These are phyloP conservation scores for Dexiosoma caninum DNA, from an alignment of 2,888 invertebrate genomes.

Conservation along the genomic window DNA sequence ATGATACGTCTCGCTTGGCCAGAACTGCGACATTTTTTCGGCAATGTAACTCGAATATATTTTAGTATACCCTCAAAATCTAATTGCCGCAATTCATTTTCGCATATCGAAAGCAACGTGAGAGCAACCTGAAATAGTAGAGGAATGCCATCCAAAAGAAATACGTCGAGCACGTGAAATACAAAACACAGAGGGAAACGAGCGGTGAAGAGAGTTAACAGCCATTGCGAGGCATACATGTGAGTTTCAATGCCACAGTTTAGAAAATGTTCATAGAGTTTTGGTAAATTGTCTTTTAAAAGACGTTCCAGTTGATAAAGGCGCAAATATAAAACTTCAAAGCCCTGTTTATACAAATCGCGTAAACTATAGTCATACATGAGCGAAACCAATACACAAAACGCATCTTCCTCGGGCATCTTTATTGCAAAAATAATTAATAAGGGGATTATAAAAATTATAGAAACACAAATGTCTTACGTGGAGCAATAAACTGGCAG, in stretches of 20 bases:
- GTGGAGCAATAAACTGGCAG: slow-evolving; percentile 95
- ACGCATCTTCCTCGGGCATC: slow-evolving; percentile 99
- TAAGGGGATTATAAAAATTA: too few species aligned
- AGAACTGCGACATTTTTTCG: slow-evolving; percentile 96
- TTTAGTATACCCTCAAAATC: slow-evolving; percentile 99
- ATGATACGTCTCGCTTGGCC: slow-evolving; percentile 93
- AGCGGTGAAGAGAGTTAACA: slow-evolving; percentile 99
- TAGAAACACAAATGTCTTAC: slow-evolving; percentile 85
- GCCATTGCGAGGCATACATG: slow-evolving; percentile 99
- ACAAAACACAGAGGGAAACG: slow-evolving; percentile 97
- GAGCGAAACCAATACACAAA: slow-evolving; percentile 95
- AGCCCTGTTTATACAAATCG: slow-evolving; percentile 97
- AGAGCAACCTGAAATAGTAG: slow-evolving; percentile 97
- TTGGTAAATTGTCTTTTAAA: slow-evolving; percentile 89
- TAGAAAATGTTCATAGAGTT: slow-evolving; percentile 88
- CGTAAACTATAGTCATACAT: slow-evolving; percentile 98
- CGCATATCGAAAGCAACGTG: slow-evolving; percentile 93
- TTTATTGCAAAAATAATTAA: slow-evolving; percentile 76
- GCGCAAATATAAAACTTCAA: slow-evolving; percentile 95
- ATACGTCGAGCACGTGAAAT: slow-evolving; percentile 98
- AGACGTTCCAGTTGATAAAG: slow-evolving; percentile 96
- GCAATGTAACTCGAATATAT: slow-evolving; percentile 97
- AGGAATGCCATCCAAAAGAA: slow-evolving; percentile 95
- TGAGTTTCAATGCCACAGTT: slow-evolving; percentile 94
- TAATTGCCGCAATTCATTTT: slow-evolving; percentile 92